Evolutionary conservation across 1,140 invertebrate species (phyloP).

Genomic region (Euura lappo): DNA sequence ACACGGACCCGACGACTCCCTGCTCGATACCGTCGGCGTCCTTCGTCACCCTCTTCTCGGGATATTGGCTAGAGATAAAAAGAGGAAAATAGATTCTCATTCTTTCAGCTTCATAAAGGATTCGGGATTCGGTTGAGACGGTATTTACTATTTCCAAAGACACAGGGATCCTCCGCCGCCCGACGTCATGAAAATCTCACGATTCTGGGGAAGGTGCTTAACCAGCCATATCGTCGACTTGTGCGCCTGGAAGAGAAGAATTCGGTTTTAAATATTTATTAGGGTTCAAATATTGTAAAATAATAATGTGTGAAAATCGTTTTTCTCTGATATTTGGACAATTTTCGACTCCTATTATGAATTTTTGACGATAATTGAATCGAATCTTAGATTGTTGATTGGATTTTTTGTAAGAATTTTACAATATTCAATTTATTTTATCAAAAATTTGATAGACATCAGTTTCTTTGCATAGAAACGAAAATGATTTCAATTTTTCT

Average conservation of each 20-base stretch:
- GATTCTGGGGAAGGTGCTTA: constrained; percentile 90
- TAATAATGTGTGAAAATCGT: too few species aligned
- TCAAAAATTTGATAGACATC: too few species aligned
- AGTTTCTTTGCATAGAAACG: too few species aligned
- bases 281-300: constrained; percentile 48
- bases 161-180: constrained; percentile 87
- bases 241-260: constrained; percentile 65
- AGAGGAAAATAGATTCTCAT: constrained; percentile 15
- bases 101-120: too few species aligned
- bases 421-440: too few species aligned
- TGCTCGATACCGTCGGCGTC: constrained; percentile 72
- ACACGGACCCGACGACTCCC: constrained; percentile 79
- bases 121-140: too few species aligned
- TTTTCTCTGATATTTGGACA: too few species aligned
- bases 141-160: constrained; percentile 91
- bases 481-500: too few species aligned
- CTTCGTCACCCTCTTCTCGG: constrained; percentile 72
- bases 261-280: constrained; percentile 36
- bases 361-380: background rate
- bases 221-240: constrained; percentile 89
- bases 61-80: constrained; percentile 75
- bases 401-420: too few species aligned
- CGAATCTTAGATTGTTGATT: constrained; percentile 8
- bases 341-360: too few species aligned
- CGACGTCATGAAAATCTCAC: constrained; percentile 91